Evolutionary conservation across 2,888 invertebrate genomes (phyloP), one percentile per base, ranked within the genome.

Genomic region (Drosophila setosimentum): DNA sequence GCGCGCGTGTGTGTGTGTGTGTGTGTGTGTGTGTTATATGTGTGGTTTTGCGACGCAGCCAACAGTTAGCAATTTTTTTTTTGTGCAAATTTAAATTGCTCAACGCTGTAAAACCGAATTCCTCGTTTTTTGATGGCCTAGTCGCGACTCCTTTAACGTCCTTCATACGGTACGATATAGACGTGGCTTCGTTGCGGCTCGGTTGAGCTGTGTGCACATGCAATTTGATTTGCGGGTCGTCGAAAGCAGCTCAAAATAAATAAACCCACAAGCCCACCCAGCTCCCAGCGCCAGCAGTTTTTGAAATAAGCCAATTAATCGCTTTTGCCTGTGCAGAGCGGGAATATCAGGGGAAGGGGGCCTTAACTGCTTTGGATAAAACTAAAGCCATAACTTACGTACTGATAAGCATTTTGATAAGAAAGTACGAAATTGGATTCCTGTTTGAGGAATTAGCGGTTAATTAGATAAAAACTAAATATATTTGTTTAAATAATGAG

Each of bases 81-180:
- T n/a, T 27, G 10, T 55, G 53, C 69, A 75, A 83, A 83, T 83
- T 83, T 70, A 83, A 81, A 83, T 75, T 76, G 71, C 68, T 67
- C 59, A 55, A 59, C 68, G 70, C 54, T 78, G 81, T 73, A 78
- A 80, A 76, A 75, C 76, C 76, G 68, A 80, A 82, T 75, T 71
- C 73, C 58, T 61, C 48, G 55, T 60, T 79, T 80, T 80, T 64
- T 75, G 64, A 61, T 73, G 63, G 69, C 60, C 55, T 58, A 58
- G 59, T 29, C 64, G 50, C 68, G 50, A 48, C 58, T 59, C 37
- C 63, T 62, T 59, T 55, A 60, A 49, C 63, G 62, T 53, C 62
- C 66, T 21, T 18, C 18, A n/a, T 7, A 29, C 21, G 33, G 30
- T n/a, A 18, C 13, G 7, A 11, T 2, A 8, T 50, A 68, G 68